A percentile compares a stretch with the other conserved stretches of the same genome.
phyloP scores from a whole-genome alignment of 2,888 invertebrate species.

The Byasa hedistus region DNA sequence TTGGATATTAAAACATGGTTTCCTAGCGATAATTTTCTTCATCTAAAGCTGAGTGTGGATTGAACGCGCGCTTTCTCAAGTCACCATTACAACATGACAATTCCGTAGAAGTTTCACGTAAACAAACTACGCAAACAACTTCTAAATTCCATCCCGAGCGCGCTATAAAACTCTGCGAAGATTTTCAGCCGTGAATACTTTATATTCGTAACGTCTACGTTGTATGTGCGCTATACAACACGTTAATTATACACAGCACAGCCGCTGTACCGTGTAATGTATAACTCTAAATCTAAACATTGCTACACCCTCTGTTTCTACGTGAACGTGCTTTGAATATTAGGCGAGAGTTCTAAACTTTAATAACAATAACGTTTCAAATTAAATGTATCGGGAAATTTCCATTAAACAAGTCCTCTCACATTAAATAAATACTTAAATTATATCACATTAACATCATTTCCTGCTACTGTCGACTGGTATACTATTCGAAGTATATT shows the following conservation, averaged over 20 bases:
- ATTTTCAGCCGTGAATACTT: background rate
- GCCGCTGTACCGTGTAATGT: background rate
- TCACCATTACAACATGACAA: background rate
- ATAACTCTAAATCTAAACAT: background rate
- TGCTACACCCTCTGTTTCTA: background rate
- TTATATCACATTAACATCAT: no score
- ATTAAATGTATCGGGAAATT: no score
- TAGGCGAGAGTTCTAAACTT: background rate
- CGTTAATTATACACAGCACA: constrained; percentile 14
- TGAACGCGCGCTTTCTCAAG: no score
- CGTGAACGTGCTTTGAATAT: background rate
- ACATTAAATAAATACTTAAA: no score
- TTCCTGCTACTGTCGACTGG: no score
- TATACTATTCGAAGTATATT: no score
- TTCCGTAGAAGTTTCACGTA: background rate
- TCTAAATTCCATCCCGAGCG: background rate
- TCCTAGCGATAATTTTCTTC: no score
- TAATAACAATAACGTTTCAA: background rate
- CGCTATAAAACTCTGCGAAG: background rate
- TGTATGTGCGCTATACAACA: constrained; percentile 2
- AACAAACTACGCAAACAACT: background rate
- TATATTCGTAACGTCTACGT: background rate
- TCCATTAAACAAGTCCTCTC: no score
- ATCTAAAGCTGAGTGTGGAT: no score
- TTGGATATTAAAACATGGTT: no score